Base-by-base conservation (phyloP, 2,888 invertebrate genomes). In the Acrocera orbiculus region DNA sequence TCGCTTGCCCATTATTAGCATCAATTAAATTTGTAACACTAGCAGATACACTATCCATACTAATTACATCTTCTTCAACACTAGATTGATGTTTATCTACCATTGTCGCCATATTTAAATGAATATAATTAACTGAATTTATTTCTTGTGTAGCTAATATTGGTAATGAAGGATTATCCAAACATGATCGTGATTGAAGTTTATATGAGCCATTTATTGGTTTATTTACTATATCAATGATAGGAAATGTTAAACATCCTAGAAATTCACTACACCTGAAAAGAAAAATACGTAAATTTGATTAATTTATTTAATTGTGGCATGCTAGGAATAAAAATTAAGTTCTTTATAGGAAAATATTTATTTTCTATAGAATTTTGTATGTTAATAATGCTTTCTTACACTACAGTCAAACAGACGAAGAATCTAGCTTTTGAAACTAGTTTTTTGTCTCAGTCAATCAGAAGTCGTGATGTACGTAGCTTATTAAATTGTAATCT, bases 171-270 rank as follows among this genome's bases (percentile, higher is more conserved):
- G 53, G 67, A 62, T 50, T 63, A 61, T 46, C 66, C 60, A 47
- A 67, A 67, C 51, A 70, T 50, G 67, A 67, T 58, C 74, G 74
- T 30, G 74, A 68, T 51, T 80, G 73, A 48, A 83, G 66, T 57
- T 74, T 75, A 63, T 73, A 82, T 47, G 76, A 73, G 48, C 82
- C 82, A 66, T 75, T 53, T 36, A 52, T 45, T 35, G 46, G 73
- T 72, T 70, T 70, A 55, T 71, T 74, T 62, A 76, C 67, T 47
- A 78, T 75, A 69, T 81, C 74, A 62, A 76, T 76, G 50, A 89
- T 67, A 48, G 83, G 80, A 65, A 89, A 83, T 61, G 86, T 85
- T 76, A 83, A 80, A 63, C 87, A 89, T 69, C 89, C 90, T 64
- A 90, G 67, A 63, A 89, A 81, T 65, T 89, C 87, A 68, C 86